Conservation (phyloP, 2,113 vertebrate species). For the Pseudopodoces humilis region DNA sequence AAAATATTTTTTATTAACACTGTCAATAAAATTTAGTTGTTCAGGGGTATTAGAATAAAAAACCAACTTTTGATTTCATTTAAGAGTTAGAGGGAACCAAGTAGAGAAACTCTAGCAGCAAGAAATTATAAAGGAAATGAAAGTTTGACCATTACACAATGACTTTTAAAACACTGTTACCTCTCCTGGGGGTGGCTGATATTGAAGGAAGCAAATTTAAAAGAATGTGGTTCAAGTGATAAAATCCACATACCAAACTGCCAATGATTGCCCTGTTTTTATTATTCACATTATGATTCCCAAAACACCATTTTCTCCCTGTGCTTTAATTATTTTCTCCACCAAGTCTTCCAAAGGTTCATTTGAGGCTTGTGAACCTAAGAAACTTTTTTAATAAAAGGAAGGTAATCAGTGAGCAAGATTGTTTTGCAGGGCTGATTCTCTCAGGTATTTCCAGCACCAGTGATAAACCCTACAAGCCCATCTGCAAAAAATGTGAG, state of each 20-base stretch:
- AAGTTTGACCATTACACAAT: background rate
- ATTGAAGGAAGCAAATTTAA: background rate
- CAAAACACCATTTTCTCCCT: background rate
- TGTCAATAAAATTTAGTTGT: background rate
- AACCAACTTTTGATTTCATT: background rate
- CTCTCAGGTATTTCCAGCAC: slow-evolving; percentile 21
- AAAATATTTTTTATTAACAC: background rate
- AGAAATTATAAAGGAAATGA: background rate
- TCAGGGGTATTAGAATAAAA: background rate
- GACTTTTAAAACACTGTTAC: background rate
- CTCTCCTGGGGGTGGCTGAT: background rate
- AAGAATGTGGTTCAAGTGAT: background rate
- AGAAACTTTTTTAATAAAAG: slow-evolving; percentile 19
- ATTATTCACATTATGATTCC: slow-evolving; percentile 28
- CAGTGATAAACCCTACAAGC: background rate
- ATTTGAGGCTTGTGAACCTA: slow-evolving; percentile 16
- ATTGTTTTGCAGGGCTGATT: slow-evolving; percentile 4
- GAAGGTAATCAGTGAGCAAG: background rate
- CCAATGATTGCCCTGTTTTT: slow-evolving; percentile 42
- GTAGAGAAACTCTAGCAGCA: background rate
- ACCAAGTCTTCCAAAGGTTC: background rate
- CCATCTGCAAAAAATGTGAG: slow-evolving; percentile 13
- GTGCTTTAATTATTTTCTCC: slow-evolving; percentile 58
- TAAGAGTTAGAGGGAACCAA: background rate
- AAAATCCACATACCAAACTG: slow-evolving; percentile 26